Conservation (phyloP, 2,888 invertebrate species). For the Drosophila villosipedis region DNA sequence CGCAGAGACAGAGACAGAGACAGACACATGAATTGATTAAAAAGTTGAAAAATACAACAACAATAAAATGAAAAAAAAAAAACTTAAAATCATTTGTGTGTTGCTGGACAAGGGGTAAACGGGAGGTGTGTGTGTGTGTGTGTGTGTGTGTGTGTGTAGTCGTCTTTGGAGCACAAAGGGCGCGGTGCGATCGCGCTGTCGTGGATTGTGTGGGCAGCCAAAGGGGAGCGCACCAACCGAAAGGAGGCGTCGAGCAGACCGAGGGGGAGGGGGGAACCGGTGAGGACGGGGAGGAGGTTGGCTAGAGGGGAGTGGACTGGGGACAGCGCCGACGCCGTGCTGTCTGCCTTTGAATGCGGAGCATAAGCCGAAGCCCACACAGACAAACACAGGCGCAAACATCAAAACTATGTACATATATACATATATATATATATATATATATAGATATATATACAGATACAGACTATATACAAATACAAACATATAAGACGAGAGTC, state of each 20-base stretch:
- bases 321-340: constrained; percentile 69
- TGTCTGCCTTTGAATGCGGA: constrained; percentile 77
- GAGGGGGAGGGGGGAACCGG: neutral
- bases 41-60: constrained; percentile 65
- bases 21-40: constrained; percentile 76
- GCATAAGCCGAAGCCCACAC: constrained; percentile 71
- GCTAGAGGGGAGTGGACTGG: constrained; percentile 25
- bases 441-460: neutral
- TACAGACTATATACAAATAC: neutral
- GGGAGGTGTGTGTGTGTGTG: neutral
- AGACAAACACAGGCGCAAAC: constrained; percentile 27
- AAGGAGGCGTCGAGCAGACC: neutral
- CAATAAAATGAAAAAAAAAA: constrained; percentile 36
- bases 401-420: constrained; percentile 10
- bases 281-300: constrained; percentile 1
- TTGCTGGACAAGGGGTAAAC: constrained; percentile 24
- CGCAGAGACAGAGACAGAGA: constrained; percentile 2
- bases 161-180: constrained; percentile 61
- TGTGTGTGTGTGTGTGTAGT: constrained; percentile 7
- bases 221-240: constrained; percentile 17
- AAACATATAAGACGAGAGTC: constrained; percentile 14
- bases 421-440: neutral
- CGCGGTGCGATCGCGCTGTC: constrained; percentile 48
- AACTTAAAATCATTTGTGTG: constrained; percentile 51
- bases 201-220: constrained; percentile 14